Percentiles rank a stretch among this genome's conserved stretches.
phyloP scores from a whole-genome alignment of 1,140 invertebrate species.

The Polypedilum vanderplanki region DNA sequence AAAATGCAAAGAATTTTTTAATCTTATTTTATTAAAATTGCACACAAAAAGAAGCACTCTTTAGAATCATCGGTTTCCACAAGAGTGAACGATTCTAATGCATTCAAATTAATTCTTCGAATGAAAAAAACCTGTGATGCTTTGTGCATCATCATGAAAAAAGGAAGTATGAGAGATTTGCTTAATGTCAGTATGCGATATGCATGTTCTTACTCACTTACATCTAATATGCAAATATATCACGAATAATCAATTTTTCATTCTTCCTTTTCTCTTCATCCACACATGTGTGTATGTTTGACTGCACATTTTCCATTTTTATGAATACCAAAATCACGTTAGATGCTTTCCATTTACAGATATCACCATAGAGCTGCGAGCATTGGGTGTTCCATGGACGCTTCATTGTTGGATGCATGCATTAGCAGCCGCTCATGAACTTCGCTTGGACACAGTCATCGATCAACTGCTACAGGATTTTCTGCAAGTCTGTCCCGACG shows the following conservation, averaged over 20 bases:
- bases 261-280: neutral
- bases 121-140: neutral
- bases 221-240: constrained; percentile 7
- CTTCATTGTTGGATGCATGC: constrained; percentile 87
- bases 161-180: neutral
- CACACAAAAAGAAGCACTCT: no score
- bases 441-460: constrained; percentile 74
- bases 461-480: constrained; percentile 87
- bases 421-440: constrained; percentile 75
- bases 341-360: constrained; percentile 47
- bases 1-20: no score
- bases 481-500: constrained; percentile 73
- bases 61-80: neutral
- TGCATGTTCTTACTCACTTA: neutral
- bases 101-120: constrained; percentile 9
- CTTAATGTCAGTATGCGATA: neutral
- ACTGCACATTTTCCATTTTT: neutral
- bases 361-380: constrained; percentile 75
- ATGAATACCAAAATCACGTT: constrained; percentile 2
- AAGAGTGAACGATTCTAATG: neutral
- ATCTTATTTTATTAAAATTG: no score
- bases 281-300: neutral
- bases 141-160: neutral
- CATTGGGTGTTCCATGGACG: constrained; percentile 79
- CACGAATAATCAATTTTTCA: constrained; percentile 19